Conservation (phyloP, 2,888 invertebrate species). For the Pogonocherus hispidulus region DNA sequence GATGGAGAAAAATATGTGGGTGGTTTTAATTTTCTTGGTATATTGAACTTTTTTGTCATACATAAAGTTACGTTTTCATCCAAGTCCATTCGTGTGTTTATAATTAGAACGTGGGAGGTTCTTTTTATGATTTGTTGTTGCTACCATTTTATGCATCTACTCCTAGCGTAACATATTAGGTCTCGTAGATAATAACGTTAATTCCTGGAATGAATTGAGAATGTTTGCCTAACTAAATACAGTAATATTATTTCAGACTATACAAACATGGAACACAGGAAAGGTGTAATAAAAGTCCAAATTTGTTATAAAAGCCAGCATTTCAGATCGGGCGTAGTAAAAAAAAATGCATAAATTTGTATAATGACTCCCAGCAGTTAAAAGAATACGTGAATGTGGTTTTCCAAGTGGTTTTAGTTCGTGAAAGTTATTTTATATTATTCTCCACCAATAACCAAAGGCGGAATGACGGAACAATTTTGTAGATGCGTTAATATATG, state of each 20-base stretch:
- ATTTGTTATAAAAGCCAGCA: no score
- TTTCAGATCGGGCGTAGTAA: no score
- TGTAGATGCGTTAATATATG: no score
- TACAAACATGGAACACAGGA: background rate
- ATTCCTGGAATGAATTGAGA: background rate
- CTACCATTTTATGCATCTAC: slow-evolving; percentile 13
- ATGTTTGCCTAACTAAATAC: background rate
- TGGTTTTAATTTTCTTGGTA: slow-evolving; percentile 15
- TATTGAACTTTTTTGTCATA: background rate
- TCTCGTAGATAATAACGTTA: background rate
- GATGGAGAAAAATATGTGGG: no score
- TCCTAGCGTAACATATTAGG: background rate
- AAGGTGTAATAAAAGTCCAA: background rate
- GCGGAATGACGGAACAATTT: no score
- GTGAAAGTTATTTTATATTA: no score
- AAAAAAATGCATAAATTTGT: no score
- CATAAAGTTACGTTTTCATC: background rate
- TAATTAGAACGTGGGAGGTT: slow-evolving; percentile 1
- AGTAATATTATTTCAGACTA: slow-evolving; percentile 3
- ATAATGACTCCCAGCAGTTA: no score
- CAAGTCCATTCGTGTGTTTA: background rate
- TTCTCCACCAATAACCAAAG: no score
- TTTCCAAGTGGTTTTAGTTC: no score
- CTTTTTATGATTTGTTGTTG: background rate
- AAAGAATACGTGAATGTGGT: no score